Evolutionary conservation across 2,797 vertebrate genomes (phyloP).

Genomic region (Falco naumanni): DNA sequence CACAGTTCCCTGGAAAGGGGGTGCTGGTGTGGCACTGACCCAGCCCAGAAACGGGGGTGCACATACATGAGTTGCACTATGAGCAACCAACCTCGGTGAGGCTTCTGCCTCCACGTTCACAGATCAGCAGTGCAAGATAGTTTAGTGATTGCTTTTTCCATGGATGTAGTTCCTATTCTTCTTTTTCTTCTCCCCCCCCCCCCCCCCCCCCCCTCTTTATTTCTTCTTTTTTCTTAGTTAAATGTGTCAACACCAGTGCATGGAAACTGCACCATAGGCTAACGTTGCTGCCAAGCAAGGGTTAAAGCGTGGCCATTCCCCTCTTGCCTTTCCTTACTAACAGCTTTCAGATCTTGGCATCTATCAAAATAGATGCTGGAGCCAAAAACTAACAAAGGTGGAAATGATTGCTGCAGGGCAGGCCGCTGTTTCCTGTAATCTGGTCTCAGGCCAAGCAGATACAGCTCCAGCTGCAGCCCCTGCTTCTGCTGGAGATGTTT

Average conservation of each 20-base stretch:
- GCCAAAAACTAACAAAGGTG: conserved; percentile 50
- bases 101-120: neutral
- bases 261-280: accelerated
- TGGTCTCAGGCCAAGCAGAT: neutral
- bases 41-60: neutral
- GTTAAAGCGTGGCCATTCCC: neutral
- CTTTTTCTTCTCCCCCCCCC: too few species aligned
- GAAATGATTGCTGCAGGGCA: conserved; percentile 19
- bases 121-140: neutral
- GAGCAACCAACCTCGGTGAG: neutral
- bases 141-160: neutral
- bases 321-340: neutral
- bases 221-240: neutral
- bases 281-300: neutral
- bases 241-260: neutral
- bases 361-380: conserved; percentile 23
- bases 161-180: neutral
- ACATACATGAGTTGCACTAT: neutral
- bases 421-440: neutral
- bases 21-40: neutral
- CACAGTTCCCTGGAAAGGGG: neutral
- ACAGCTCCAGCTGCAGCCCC: neutral
- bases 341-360: conserved; percentile 29
- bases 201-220: neutral
- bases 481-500: neutral